Conservation (phyloP, 64 coral and sea anemone genomes). For the Trachythela sp. region DNA sequence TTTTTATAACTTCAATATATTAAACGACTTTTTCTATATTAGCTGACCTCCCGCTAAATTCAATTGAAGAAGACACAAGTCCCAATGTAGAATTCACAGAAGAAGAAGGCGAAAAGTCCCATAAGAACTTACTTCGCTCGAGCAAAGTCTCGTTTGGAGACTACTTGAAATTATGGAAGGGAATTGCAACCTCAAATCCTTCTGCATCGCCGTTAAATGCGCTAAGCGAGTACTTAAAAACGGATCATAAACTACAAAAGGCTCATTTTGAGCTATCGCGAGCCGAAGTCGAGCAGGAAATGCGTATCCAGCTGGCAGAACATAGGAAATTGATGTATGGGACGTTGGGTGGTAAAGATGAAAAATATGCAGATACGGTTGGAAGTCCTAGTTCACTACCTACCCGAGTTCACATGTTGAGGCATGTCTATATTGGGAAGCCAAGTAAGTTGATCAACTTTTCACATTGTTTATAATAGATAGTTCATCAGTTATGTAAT, state of each 20-base stretch:
- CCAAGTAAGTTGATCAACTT: background rate
- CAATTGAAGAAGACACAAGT: background rate
- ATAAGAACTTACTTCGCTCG: background rate
- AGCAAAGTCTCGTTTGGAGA: constrained; percentile 88
- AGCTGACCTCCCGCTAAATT: constrained; percentile 39
- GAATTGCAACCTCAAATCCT: constrained; percentile 84
- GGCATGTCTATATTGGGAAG: background rate
- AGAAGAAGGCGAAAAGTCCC: constrained; percentile 24
- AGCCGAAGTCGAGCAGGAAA: background rate
- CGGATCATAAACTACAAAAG: background rate
- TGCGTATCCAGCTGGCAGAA: background rate
- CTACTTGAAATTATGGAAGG: constrained; percentile 86
- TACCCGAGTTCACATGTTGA: background rate
- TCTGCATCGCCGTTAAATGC: background rate
- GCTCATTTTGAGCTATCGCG: constrained; percentile 15
- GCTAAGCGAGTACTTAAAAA: background rate
- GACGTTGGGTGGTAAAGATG: background rate
- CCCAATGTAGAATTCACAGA: background rate
- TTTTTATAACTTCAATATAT: too few species aligned
- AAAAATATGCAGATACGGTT: background rate
- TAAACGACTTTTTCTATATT: background rate
- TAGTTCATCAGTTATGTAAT: background rate
- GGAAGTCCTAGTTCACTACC: background rate
- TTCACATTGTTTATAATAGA: background rate
- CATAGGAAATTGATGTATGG: constrained; percentile 18